Evolutionary conservation across 2,888 invertebrate species (phyloP), one percentile per base, ranked within the genome.

Genomic region (Abrostola triplasia): DNA sequence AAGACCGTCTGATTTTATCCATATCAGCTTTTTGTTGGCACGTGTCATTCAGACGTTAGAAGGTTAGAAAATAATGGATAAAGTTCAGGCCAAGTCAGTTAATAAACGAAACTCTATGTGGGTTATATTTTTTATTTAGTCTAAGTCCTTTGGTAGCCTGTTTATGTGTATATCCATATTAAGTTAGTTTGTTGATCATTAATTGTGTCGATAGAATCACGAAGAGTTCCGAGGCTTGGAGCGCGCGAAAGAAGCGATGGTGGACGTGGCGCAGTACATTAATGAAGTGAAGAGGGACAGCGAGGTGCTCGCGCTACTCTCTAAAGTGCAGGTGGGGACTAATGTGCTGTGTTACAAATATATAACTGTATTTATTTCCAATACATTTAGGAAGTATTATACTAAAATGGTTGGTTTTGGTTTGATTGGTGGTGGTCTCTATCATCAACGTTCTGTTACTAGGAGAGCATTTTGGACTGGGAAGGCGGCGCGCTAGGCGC

Each of bases 271-370:
- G 5, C 97, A 98, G 84, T 99, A 98, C 90, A 98, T 99, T 69
- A 99, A 99, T 90, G 99, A 99, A 95, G 98, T 99, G 57, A 99
- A 99, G 83, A 95, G 99, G 59, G 99, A 99, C 92, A 98, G 98
- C 61, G 99, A 99, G 89, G 98, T 98, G 74, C 95, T 99, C 62
- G 97, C 97, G 73, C 96, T 99, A 67, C 98, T 99, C 79, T 96
- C 97, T 74, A 98, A 98, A 93, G 97, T 99, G 58, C 98, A 99
- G 95, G 96, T 96, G 24, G 79, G 93, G 10, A 40, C 40, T 52
- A n/a, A n/a, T n/a, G n/a, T n/a, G n/a, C n/a, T n/a, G n/a, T n/a
- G n/a, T n/a, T n/a, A n/a, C 37, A 5, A 41, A n/a, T n/a, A 41
- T 24, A 24, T 24, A 1, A 4, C 24, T 24, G 1, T 24, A 24